Conservation (phyloP, 2,797 vertebrate species). For the Brachymystax lenok region DNA sequence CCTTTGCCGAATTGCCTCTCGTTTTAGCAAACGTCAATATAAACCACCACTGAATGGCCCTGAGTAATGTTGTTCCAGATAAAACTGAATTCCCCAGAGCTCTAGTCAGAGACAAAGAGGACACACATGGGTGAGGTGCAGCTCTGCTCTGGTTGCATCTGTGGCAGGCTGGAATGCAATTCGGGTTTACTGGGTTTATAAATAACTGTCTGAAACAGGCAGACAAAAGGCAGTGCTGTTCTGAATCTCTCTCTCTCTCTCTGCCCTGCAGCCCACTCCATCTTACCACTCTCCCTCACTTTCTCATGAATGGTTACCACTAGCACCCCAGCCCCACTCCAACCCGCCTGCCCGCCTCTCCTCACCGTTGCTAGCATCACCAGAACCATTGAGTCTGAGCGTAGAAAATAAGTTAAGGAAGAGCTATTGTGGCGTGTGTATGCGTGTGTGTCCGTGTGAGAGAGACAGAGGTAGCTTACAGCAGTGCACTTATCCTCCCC, state of each 20-base stretch:
- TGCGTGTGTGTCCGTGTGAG: neutral
- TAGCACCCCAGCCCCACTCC: neutral
- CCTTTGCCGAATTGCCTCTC: neutral
- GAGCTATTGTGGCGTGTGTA: neutral
- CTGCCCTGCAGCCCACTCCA: slow-evolving; percentile 26
- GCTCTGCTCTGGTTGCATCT: slow-evolving; percentile 51
- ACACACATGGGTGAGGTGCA: slow-evolving; percentile 66
- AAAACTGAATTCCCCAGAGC: slow-evolving; percentile 1
- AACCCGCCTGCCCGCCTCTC: neutral
- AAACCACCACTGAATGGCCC: slow-evolving; percentile 23
- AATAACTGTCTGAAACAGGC: slow-evolving; percentile 68
- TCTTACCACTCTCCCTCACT: slow-evolving; percentile 18
- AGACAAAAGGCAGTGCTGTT: slow-evolving; percentile 77
- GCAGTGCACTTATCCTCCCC: neutral
- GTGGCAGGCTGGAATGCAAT: slow-evolving; percentile 67
- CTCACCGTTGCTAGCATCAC: slow-evolving; percentile 35
- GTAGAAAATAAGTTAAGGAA: slow-evolving; percentile 34
- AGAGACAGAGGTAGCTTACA: neutral
- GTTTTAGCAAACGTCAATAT: slow-evolving; percentile 7
- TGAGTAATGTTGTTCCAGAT: slow-evolving; percentile 22
- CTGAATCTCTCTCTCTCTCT: slow-evolving; percentile 27
- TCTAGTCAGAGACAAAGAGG: slow-evolving; percentile 63
- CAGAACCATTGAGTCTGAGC: slow-evolving; percentile 20
- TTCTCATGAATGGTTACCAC: slow-evolving; percentile 32
- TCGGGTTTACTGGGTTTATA: slow-evolving; percentile 72